These are phyloP conservation scores for Machimus rusticus DNA, from an alignment of 2,888 invertebrate genomes.

Conservation along the genomic window DNA sequence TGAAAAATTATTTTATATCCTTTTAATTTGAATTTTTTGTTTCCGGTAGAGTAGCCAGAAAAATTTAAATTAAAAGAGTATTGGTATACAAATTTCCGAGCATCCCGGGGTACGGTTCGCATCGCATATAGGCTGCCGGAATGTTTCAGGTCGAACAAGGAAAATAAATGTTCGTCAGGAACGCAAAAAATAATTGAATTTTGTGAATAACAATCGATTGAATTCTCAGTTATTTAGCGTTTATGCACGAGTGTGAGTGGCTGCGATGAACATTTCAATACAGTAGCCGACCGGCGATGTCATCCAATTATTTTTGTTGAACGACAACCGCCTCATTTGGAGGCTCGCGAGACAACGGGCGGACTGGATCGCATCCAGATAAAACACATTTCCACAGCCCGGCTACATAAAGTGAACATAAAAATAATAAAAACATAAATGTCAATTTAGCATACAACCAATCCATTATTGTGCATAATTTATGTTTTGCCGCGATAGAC, in stretches of 20 bases:
- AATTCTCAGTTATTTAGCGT: constrained; percentile 39
- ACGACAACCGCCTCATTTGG: constrained; percentile 39
- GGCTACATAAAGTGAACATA: constrained; percentile 25
- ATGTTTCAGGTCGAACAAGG: background rate
- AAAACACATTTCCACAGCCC: constrained; percentile 21
- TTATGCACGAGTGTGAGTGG: background rate
- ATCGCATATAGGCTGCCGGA: background rate
- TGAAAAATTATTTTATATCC: background rate
- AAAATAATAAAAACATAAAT: constrained; percentile 53
- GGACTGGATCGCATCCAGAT: constrained; percentile 14
- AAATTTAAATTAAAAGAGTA: background rate
- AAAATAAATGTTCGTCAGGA: constrained; percentile 1
- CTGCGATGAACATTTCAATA: constrained; percentile 45
- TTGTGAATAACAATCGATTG: constrained; percentile 46
- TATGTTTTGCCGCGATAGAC: constrained; percentile 48
- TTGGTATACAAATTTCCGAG: background rate
- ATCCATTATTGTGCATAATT: constrained; percentile 52
- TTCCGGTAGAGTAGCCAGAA: background rate
- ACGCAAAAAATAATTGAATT: constrained; percentile 44
- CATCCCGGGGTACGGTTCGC: background rate
- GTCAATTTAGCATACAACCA: constrained; percentile 54
- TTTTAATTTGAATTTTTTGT: background rate
- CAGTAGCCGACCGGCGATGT: constrained; percentile 38
- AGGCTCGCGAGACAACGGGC: constrained; percentile 4
- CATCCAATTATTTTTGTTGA: constrained; percentile 48